Evolutionary conservation across 2,888 invertebrate species (phyloP).

Genomic region (Pollenia griseotomentosa): DNA sequence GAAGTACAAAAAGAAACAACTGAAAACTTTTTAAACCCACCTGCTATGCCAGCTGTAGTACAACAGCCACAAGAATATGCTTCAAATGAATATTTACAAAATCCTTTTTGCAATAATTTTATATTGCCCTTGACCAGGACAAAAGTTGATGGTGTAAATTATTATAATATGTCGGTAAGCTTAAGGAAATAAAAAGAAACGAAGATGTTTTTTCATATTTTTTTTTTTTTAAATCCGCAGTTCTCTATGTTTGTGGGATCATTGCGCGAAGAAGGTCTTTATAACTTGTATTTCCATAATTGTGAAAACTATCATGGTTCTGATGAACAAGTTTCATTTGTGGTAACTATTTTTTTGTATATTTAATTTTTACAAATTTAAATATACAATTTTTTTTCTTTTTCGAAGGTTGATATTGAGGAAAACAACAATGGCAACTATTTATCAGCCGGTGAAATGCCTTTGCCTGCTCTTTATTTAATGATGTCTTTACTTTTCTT

Average conservation of each 20-base stretch:
- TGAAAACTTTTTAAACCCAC: slow-evolving; percentile 33
- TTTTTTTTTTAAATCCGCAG: slow-evolving; percentile 83
- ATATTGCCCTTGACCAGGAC: slow-evolving; percentile 86
- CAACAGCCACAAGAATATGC: slow-evolving; percentile 42
- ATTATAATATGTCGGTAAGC: slow-evolving; percentile 81
- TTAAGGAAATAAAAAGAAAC: neutral
- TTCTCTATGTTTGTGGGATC: slow-evolving; percentile 91
- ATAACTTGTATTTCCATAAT: slow-evolving; percentile 97
- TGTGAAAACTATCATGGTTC: slow-evolving; percentile 89
- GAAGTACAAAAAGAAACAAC: slow-evolving; percentile 18
- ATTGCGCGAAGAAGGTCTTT: slow-evolving; percentile 94
- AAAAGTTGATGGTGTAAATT: slow-evolving; percentile 84
- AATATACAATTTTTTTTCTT: neutral
- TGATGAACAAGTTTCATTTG: slow-evolving; percentile 86
- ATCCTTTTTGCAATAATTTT: slow-evolving; percentile 84
- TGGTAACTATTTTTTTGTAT: slow-evolving; percentile 60
- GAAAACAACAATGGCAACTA: slow-evolving; percentile 94
- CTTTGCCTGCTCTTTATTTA: slow-evolving; percentile 95
- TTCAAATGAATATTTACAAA: slow-evolving; percentile 72
- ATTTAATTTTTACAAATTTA: neutral
- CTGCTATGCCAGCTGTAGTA: slow-evolving; percentile 11
- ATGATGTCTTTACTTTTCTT: slow-evolving; percentile 96
- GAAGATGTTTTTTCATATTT: slow-evolving; percentile 71
- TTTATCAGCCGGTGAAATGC: slow-evolving; percentile 98
- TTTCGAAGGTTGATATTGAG: slow-evolving; percentile 91